Base-by-base conservation (phyloP, 2,113 vertebrate species). In the Australoheros scitulus region DNA sequence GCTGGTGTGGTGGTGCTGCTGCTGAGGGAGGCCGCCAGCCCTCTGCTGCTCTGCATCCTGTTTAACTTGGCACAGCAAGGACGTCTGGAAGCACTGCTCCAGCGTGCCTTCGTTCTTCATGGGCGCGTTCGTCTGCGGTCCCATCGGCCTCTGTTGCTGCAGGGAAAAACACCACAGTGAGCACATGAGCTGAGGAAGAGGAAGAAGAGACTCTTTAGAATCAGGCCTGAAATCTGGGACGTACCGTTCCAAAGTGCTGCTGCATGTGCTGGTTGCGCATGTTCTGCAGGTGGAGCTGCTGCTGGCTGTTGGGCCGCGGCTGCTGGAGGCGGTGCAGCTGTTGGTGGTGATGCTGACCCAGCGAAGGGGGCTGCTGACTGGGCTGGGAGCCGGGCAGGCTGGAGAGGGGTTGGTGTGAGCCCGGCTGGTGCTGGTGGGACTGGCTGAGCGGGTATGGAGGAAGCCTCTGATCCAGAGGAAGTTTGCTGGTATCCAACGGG, bases 401-500 rank as follows among this genome's bases (percentile, higher is more conserved):
- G 38, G 81, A 61, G 22, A 81, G 91, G 15, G 84, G 61, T n/a
- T 89, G 80, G 36, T 94, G 52, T 10, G 75, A 32, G 20, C 26
- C 63, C 0, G 64, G 84, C 18, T 96, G 86, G 85, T 96, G 91
- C 79, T 96, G 81, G 43, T 94, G 93, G 11, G 95, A 91, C 83
- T 96, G 96, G 76, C 87, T 92, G 68, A 96, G 97, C 0, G 96
- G 91, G 81, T 97, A 97, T 0, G 96, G 96, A 1, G 96, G 96
- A 43, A 97, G 95, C 14, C 96, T 93, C 93, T 97, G 97, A 87
- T 98, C 97, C 84, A 94, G 89, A 14, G 96, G 90, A 74, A 97
- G 94, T 81, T 95, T 96, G 93, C 97, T 97, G 95, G 97, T 98
- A 88, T 98, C 97, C 92, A 98, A 91, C 32, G 97, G 95, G 36